A percentile compares a stretch with the other conserved stretches of the same genome.
Conservation (phyloP, 2,888 invertebrate genomes). For the Agriopis marginaria region DNA sequence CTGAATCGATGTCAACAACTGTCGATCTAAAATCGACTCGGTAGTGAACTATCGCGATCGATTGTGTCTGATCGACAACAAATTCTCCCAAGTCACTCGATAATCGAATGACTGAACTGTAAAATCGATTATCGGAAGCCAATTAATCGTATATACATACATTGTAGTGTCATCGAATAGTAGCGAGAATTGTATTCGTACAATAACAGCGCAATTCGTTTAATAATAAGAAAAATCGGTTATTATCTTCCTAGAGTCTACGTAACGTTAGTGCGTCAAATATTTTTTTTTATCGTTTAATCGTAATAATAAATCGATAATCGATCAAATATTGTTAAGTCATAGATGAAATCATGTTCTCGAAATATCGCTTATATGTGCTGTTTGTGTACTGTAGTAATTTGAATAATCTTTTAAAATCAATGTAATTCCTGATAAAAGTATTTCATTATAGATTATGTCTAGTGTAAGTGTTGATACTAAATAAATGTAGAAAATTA, state of each 20-base stretch:
- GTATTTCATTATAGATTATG: slow-evolving; percentile 26
- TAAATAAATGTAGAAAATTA: slow-evolving; percentile 20
- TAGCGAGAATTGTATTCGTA: slow-evolving; percentile 21
- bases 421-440: slow-evolving; percentile 26
- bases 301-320: slow-evolving; percentile 8
- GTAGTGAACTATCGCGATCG: slow-evolving; percentile 25
- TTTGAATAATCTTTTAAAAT: slow-evolving; percentile 25
- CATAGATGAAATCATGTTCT: slow-evolving; percentile 20
- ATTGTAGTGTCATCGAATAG: slow-evolving; percentile 25
- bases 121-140: slow-evolving; percentile 10
- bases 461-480: slow-evolving; percentile 9
- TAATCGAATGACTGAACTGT: slow-evolving; percentile 7
- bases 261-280: slow-evolving; percentile 24
- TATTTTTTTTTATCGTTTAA: neutral
- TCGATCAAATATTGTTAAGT: slow-evolving; percentile 18
- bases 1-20: slow-evolving; percentile 18
- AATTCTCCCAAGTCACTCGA: neutral
- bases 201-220: slow-evolving; percentile 30
- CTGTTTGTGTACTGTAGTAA: slow-evolving; percentile 31
- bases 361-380: slow-evolving; percentile 32
- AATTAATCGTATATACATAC: slow-evolving; percentile 10
- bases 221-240: slow-evolving; percentile 20
- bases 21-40: slow-evolving; percentile 23
- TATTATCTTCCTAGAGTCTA: slow-evolving; percentile 34
- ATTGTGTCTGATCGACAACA: slow-evolving; percentile 29